Evolutionary conservation across 1,140 invertebrate species (phyloP), one percentile per base, ranked within the genome.

Genomic region (Caenorhabditis brenneri): DNA sequence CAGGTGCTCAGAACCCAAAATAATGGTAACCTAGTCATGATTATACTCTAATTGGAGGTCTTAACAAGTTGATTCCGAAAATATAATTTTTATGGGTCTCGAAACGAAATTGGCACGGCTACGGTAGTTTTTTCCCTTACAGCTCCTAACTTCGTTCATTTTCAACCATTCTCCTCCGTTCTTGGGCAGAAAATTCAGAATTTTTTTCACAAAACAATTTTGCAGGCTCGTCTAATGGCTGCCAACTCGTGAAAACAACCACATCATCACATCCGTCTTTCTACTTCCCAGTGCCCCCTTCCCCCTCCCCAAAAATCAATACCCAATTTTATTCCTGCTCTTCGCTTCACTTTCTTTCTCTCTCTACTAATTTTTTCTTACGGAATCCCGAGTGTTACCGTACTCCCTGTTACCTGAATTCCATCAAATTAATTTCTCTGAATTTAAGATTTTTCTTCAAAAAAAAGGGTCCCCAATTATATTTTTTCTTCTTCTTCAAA

Each of bases 151-250:
- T n/a, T n/a, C n/a, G n/a, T n/a, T n/a, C n/a, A n/a, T n/a, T n/a
- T n/a, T n/a, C n/a, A n/a, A n/a, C 15, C 10, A 1, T 46, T 4
- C 16, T 0, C 16, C 10, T 9, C 10, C 42, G 1, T 46, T 51
- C 19, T 16, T n/a, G 15, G n/a, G n/a, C 49, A 51, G n/a, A 51
- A 1, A 58, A 31, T 29, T 31, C n/a, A 12, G 24, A 36, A 12
- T 33, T 36, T 58, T 31, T 31, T 29, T 2, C 27, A 22, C 10
- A 58, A 58, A 29, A 29, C 7, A 1, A 27, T 27, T 36, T 46
- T 74, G 9, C 65, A 74, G 53, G 82, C 82, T 3, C 69, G 82
- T 29, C 82, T 83, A 49, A 83, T 83, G 82, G 82, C 82, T 12
- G 82, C 82, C 69, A 83, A 83, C 27, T 83, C 69, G 51, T 83